These are phyloP conservation scores for Sakesphorus luctuosus DNA, from an alignment of 2,113 vertebrate species.

Conservation along the genomic window DNA sequence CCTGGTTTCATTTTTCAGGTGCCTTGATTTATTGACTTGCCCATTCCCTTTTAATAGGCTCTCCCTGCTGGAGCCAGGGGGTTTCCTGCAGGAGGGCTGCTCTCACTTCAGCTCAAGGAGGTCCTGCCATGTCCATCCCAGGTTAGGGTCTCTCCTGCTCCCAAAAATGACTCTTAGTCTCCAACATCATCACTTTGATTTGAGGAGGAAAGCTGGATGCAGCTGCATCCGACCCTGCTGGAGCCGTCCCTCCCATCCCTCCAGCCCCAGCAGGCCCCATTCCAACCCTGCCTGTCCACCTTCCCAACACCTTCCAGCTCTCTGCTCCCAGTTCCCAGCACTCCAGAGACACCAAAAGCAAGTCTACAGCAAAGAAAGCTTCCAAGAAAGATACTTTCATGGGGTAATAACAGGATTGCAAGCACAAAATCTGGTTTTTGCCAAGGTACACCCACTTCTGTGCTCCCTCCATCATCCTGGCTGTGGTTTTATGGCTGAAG, in stretches of 20 bases:
- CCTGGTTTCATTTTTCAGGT: constrained; percentile 35
- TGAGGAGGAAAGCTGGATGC: neutral
- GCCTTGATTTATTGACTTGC: constrained; percentile 67
- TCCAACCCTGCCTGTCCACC: neutral
- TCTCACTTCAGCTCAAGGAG: accelerated
- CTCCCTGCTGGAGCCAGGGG: neutral
- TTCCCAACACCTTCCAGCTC: neutral
- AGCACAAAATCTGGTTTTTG: neutral
- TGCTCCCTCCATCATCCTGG: neutral
- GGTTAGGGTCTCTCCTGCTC: neutral
- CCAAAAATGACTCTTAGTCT: neutral
- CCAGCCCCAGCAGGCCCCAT: neutral
- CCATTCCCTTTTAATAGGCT: constrained; percentile 41
- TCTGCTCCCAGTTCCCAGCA: neutral
- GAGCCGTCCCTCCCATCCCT: neutral
- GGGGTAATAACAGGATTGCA: neutral
- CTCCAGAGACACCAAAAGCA: neutral
- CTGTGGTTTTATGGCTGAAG: neutral
- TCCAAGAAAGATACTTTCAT: neutral
- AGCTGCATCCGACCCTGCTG: neutral
- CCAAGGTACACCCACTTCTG: neutral
- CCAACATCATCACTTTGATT: neutral
- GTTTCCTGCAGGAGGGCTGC: neutral
- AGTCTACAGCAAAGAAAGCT: neutral
- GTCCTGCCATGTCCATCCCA: neutral